Conservation (phyloP, 2,113 vertebrate species). For the Austrofundulus limnaeus region DNA sequence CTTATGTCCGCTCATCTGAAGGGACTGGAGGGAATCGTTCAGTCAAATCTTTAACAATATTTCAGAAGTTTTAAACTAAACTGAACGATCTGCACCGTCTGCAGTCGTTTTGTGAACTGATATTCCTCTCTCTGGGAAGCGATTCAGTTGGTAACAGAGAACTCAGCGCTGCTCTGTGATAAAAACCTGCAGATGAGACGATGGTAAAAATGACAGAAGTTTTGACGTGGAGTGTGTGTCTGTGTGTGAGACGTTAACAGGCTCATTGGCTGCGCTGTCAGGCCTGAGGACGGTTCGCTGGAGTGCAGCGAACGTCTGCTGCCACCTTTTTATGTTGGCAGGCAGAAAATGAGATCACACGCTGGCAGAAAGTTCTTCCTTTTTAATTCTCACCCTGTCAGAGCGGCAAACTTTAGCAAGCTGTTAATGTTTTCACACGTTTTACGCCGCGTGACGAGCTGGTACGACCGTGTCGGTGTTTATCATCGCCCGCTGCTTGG, state of each 20-base stretch:
- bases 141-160: slow-evolving; percentile 2
- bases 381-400: slow-evolving; percentile 10
- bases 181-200: neutral
- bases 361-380: neutral
- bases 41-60: neutral
- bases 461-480: neutral
- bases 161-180: neutral
- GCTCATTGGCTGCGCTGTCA: slow-evolving; percentile 16
- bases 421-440: neutral
- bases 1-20: neutral
- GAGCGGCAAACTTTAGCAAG: neutral
- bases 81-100: neutral
- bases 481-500: neutral
- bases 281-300: slow-evolving; percentile 9
- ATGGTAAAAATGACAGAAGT: slow-evolving; percentile 24
- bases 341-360: slow-evolving; percentile 3
- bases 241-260: slow-evolving; percentile 18
- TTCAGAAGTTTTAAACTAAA: neutral
- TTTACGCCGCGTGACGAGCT: neutral
- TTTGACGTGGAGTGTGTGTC: slow-evolving; percentile 9
- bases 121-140: neutral
- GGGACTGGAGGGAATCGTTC: too few species aligned
- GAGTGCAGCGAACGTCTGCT: neutral
- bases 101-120: neutral
- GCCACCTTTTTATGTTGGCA: neutral